Conservation (phyloP, 1,140 invertebrate genomes). For the Papilio machaon region DNA sequence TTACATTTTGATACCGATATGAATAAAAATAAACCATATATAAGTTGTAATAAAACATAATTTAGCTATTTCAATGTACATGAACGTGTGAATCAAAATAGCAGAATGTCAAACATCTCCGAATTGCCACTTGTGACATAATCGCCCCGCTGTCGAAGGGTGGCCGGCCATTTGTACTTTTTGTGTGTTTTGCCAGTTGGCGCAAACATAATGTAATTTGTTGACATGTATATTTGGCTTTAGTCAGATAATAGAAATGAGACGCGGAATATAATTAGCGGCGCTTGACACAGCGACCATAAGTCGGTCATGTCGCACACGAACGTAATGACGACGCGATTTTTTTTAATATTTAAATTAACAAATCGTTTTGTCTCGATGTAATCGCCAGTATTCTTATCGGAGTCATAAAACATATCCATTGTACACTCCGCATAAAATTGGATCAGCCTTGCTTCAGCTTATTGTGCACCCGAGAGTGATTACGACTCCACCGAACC, state of each 20-base stretch:
- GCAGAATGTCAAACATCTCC: slow-evolving; percentile 51
- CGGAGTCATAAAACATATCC: not conserved
- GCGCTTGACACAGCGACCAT: slow-evolving; percentile 13
- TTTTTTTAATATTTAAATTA: slow-evolving; percentile 1
- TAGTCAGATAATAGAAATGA: slow-evolving; percentile 34
- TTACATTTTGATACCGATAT: not conserved
- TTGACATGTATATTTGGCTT: slow-evolving; percentile 48
- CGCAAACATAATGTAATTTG: slow-evolving; percentile 63
- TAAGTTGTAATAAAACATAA: slow-evolving; percentile 1
- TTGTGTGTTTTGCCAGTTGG: slow-evolving; percentile 66
- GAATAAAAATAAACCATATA: slow-evolving; percentile 33
- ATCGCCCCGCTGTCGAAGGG: slow-evolving; percentile 54
- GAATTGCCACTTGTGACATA: slow-evolving; percentile 69
- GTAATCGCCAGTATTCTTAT: slow-evolving; percentile 21
- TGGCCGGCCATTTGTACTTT: slow-evolving; percentile 63
- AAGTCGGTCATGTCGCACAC: slow-evolving; percentile 4
- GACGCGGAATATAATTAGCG: slow-evolving; percentile 21
- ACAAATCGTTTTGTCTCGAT: not conserved
- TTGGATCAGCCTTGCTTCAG: slow-evolving; percentile 7
- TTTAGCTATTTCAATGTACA: not conserved
- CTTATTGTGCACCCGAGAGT: slow-evolving; percentile 8
- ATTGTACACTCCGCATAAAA: not conserved
- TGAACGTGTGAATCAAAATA: slow-evolving; percentile 37
- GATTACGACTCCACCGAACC: slow-evolving; percentile 2
- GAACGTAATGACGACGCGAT: not conserved